Conservation (phyloP, 2,113 vertebrate genomes). For the Grammomys surdaster region DNA sequence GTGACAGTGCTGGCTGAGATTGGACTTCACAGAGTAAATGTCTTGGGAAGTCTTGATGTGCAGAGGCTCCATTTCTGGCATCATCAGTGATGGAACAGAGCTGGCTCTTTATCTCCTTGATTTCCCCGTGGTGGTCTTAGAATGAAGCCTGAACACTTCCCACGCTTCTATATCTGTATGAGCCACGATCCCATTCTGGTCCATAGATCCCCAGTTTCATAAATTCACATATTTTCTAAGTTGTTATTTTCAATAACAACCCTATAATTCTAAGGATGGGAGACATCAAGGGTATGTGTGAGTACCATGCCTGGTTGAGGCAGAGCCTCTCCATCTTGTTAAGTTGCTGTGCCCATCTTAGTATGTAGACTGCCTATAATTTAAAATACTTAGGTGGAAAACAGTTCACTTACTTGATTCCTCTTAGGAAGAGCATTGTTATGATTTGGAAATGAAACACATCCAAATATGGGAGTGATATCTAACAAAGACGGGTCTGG, state of each 20-base stretch:
- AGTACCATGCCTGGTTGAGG: not conserved
- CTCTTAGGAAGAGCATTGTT: not conserved
- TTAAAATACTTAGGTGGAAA: not conserved
- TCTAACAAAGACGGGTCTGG: not conserved
- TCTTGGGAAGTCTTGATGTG: not conserved
- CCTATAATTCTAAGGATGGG: not conserved
- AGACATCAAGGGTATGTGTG: not conserved
- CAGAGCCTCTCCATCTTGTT: not conserved
- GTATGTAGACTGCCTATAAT: not conserved
- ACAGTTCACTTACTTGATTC: not conserved
- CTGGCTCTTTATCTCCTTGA: not conserved
- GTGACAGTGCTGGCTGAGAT: not conserved
- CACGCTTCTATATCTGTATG: not conserved
- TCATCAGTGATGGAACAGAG: not conserved
- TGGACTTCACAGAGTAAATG: not conserved
- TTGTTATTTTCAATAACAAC: not conserved
- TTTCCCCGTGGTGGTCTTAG: not conserved
- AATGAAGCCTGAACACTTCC: not conserved
- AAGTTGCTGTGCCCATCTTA: not conserved
- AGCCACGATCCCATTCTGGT: not conserved
- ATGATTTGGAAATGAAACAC: not conserved
- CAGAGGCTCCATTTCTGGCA: not conserved
- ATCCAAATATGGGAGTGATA: not conserved
- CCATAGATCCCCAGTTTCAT: not conserved
- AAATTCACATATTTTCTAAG: not conserved